Evolutionary conservation across 2,113 vertebrate genomes (phyloP), one percentile per base, ranked within the genome.

Genomic region (Callochromis pleurospilus): DNA sequence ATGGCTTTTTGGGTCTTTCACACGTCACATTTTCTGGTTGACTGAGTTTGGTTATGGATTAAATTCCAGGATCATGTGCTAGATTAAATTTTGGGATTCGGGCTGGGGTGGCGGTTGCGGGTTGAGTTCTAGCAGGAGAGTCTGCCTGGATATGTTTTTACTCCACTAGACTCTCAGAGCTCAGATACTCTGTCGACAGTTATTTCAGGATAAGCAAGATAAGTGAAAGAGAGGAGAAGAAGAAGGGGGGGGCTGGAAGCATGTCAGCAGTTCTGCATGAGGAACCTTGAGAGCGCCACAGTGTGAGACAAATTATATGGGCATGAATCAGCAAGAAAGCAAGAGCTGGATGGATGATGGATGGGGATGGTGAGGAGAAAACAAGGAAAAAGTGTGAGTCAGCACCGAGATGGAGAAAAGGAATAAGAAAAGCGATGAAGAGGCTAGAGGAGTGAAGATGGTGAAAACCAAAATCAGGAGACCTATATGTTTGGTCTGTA

Each of bases 281-380:
- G 40, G 80, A 88, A 92, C 90, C 89, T 92, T 90, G 90, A 93
- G 87, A 86, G 80, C 29, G 49, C 84, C 65, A 21, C 33, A 68
- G 79, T 65, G 83, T 42, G 83, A 90, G 85, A 90, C 83, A 89
- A 92, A 91, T 93, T 84, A 91, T 86, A 75, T 89, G 86, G 79
- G 85, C 82, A 91, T 94, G 93, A 93, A 51, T 95, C 91, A 93
- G 94, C 88, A 84, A 89, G 86, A 90, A 92, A 81, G 68, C 70
- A 17, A 75, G 17, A 42, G 68, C 75, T 82, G 86, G 77, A 84
- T 55, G 77, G 84, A 80, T 91, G 94, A 93, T 94, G 86, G 91
- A 94, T 92, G 79, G 84, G 70, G 1, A 91, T 87, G 86, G 88
- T 19, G 82, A 58, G 70, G 58, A 85, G 88, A 84, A 89, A 90